Percentiles rank a stretch among this genome's conserved stretches.
Evolutionary conservation across 1,140 invertebrate species (phyloP).

Genomic region (Metopolophium dirhodum): DNA sequence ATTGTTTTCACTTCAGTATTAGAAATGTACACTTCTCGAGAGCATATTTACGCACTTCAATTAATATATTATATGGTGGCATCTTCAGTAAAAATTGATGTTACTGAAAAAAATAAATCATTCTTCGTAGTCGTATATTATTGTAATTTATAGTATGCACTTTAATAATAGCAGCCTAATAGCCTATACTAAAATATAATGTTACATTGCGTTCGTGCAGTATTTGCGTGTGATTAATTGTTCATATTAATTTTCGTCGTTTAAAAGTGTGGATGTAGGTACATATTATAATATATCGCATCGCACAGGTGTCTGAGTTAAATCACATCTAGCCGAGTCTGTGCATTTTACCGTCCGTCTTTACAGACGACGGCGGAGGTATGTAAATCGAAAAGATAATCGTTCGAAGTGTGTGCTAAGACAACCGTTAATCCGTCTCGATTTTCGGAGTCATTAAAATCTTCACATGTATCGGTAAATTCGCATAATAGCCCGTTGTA

Average conservation of each 20-base stretch:
- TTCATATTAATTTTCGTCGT: not conserved
- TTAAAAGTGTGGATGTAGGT: not conserved
- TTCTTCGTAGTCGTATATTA: not conserved
- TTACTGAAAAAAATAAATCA: not conserved
- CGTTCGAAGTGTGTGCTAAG: not conserved
- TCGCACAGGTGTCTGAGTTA: not conserved
- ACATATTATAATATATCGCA: not conserved
- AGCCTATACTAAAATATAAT: not conserved
- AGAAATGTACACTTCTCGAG: not conserved
- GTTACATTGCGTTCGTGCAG: not conserved
- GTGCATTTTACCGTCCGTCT: not conserved
- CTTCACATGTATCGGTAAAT: not conserved
- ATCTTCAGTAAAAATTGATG: not conserved
- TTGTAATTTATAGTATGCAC: not conserved
- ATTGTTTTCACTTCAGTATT: not conserved
- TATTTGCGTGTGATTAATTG: not conserved
- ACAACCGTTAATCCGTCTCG: not conserved
- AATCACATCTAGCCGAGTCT: not conserved
- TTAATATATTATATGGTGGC: not conserved
- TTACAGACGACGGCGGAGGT: not conserved
- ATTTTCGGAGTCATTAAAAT: constrained; percentile 15
- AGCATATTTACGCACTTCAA: not conserved
- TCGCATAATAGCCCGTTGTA: not conserved
- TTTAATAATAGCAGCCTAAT: not conserved
- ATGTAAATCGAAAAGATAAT: not conserved